Evolutionary conservation across 2,797 vertebrate genomes (phyloP).

Genomic region (Brachyrhaphis roseni): DNA sequence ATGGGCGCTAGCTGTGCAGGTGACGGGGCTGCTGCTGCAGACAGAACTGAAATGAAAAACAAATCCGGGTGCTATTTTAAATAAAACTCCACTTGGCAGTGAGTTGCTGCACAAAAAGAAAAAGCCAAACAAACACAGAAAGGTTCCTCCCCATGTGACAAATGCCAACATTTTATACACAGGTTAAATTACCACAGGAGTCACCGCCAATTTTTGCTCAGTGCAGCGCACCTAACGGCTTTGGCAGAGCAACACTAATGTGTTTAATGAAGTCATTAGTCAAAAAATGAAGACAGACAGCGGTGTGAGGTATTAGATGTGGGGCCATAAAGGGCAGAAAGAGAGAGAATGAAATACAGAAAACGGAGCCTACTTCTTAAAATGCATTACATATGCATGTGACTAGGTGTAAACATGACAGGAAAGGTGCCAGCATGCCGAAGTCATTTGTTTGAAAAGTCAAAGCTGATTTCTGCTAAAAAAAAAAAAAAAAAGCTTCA

Average conservation of each 20-base stretch:
- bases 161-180: constrained; percentile 55
- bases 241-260: constrained; percentile 71
- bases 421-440: constrained; percentile 27
- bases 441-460: constrained; percentile 27
- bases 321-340: constrained; percentile 59
- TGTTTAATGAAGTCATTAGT: constrained; percentile 80
- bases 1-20: constrained; percentile 69
- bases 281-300: constrained; percentile 77
- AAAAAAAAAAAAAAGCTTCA: not conserved
- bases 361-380: constrained; percentile 4
- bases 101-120: constrained; percentile 19
- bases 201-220: constrained; percentile 51
- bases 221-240: constrained; percentile 55
- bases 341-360: constrained; percentile 6
- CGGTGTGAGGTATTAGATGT: constrained; percentile 50
- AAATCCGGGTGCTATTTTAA: constrained; percentile 68
- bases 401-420: constrained; percentile 15
- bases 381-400: constrained; percentile 56
- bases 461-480: constrained; percentile 4
- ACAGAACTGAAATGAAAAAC: constrained; percentile 66
- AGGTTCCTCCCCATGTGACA: constrained; percentile 40
- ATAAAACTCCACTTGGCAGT: constrained; percentile 61
- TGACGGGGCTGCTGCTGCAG: constrained; percentile 65
- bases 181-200: constrained; percentile 64
- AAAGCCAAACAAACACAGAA: constrained; percentile 41